These are phyloP conservation scores for Aproaerema taeniolella DNA, from an alignment of 2,888 invertebrate species.

Conservation along the genomic window DNA sequence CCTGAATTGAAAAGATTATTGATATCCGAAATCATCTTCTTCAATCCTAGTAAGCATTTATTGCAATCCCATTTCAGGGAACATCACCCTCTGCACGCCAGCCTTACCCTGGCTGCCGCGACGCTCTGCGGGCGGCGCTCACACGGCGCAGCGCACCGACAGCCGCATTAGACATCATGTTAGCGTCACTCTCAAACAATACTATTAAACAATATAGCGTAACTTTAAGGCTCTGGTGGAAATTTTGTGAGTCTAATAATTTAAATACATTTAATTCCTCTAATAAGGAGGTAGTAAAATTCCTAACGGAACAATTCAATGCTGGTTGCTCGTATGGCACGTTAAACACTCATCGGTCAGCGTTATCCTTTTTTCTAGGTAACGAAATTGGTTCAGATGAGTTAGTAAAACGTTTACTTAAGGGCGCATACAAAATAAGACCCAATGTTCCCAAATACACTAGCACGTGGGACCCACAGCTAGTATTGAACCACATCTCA, in stretches of 20 bases:
- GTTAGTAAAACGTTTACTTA: not conserved
- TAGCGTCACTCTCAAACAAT: constrained; percentile 20
- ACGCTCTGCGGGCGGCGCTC: constrained; percentile 20
- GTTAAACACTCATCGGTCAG: constrained; percentile 18
- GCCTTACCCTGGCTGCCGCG: no score
- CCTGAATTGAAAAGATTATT: no score
- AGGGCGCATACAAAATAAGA: constrained; percentile 2
- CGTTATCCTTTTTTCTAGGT: constrained; percentile 17
- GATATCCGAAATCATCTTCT: no score
- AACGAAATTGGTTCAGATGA: not conserved
- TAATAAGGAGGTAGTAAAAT: constrained; percentile 7
- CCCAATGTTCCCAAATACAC: constrained; percentile 14
- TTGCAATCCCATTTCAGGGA: no score
- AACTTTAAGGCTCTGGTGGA: constrained; percentile 18
- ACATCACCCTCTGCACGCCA: no score
- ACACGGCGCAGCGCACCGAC: constrained; percentile 8
- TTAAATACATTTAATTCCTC: constrained; percentile 4
- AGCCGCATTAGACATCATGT: constrained; percentile 14
- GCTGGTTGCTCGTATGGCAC: constrained; percentile 19
- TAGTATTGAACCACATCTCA: constrained; percentile 1
- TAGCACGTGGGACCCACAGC: no score
- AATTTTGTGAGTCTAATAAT: constrained; percentile 11
- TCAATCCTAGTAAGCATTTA: no score
- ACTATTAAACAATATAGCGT: constrained; percentile 16
- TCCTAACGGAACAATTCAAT: constrained; percentile 16